Base-by-base conservation (phyloP, 2,888 invertebrate genomes). In the Neelides folsomi region DNA sequence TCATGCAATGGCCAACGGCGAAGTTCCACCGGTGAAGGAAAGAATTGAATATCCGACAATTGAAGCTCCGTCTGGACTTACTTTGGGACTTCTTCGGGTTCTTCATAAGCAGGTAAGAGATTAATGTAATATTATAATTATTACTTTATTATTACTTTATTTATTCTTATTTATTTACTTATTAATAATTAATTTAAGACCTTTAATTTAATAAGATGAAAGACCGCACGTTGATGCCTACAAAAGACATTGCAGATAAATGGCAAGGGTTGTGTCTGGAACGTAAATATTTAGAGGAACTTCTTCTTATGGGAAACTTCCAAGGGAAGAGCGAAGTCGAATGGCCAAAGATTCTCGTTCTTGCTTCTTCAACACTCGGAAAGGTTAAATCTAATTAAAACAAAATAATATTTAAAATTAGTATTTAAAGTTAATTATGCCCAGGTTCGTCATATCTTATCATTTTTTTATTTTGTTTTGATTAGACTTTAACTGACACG, bases 41-140 rank as follows among this genome's bases (percentile, higher is more conserved):
- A 41, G 58, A 47, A 51, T 55, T 19, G 58, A 60, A 41, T 56
- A 56, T 15, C 56, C 56, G 8, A 41, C 39, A 20, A 16, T 41
- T 5, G 51, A 51, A 42, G 47, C 60, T 9, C 44, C 49, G 9
- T 49, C 55, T 8, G 60, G 60, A 13, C 38, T 60, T 8, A 50
- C 54, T 8, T 47, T 49, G 41, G 55, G 55, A 48, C 51, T 53
- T 43, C 39, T 58, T 8, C 20, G 52, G 13, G 55, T 54, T 3
- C 71, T 90, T 9, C 76, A 86, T 51, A 77, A 81, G 65, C 87
- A 88, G 77, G 82, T 88, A 64, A 50, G 15, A n/a, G 20, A 9
- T 20, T 13, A 49, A 71, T n/a, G 70, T 61, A 72, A n/a, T 9
- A n/a, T 19, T 27, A n/a, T n/a, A n/a, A n/a, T n/a, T n/a, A n/a